phyloP scores from a whole-genome alignment of 2,888 invertebrate species.

The Mechanitis mazaeus region DNA sequence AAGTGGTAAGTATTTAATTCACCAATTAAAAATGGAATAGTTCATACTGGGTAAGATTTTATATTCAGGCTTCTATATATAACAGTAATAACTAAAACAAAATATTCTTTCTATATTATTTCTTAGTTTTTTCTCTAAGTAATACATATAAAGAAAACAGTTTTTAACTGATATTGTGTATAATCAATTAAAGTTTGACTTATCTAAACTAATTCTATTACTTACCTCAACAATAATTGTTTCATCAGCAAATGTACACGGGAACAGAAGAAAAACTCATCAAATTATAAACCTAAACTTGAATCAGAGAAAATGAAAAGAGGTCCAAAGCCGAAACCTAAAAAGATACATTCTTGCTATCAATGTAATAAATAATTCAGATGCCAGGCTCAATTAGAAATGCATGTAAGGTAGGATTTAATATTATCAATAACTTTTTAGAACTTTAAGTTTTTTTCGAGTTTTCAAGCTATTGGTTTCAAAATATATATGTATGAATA shows the following conservation, averaged over 20 bases:
- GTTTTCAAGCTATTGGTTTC: too few species aligned
- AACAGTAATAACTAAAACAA: too few species aligned
- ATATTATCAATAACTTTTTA: background rate
- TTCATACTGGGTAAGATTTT: too few species aligned
- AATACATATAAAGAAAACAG: too few species aligned
- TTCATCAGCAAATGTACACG: slow-evolving; percentile 57
- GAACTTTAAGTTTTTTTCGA: background rate
- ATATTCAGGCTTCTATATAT: too few species aligned
- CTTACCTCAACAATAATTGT: slow-evolving; percentile 33
- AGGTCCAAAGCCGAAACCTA: slow-evolving; percentile 78
- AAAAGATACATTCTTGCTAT: slow-evolving; percentile 74
- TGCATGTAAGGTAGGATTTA: slow-evolving; percentile 69
- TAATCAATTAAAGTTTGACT: too few species aligned
- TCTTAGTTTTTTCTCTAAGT: too few species aligned
- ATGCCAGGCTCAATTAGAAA: slow-evolving; percentile 78
- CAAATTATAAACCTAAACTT: slow-evolving; percentile 74
- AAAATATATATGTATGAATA: too few species aligned
- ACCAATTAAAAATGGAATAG: background rate
- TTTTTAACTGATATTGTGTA: too few species aligned
- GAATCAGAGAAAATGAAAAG: slow-evolving; percentile 76
- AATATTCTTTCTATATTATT: too few species aligned
- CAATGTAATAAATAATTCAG: slow-evolving; percentile 78
- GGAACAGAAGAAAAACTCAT: slow-evolving; percentile 45
- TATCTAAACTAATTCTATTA: background rate
- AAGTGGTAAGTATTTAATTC: slow-evolving; percentile 47